Evolutionary conservation across 1,140 invertebrate species (phyloP), one percentile per base, ranked within the genome.

Genomic region (Thrips palmi): DNA sequence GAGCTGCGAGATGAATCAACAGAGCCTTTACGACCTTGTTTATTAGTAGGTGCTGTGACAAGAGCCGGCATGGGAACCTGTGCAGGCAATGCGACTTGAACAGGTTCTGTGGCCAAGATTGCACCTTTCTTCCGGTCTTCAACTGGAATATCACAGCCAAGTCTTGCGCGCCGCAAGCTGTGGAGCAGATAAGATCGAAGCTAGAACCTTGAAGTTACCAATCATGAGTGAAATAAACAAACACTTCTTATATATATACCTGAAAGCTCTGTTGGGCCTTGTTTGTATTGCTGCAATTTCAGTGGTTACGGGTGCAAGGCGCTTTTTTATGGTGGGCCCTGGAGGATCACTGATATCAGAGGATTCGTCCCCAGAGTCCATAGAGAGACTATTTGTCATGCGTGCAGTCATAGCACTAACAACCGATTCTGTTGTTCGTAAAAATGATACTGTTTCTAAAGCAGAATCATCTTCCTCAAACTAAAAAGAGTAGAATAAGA

Each of bases 371-470:
- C 51, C 50, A 3, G 49, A 52, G 36, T 54, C 49, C 23, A 52
- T 22, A 4, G 47, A 46, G 18, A 46, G 37, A 22, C 43, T 47
- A n/a, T n/a, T n/a, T n/a, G n/a, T n/a, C 42, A 59, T 55, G 22
- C 64, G 48, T 10, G 59, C 58, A 44, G 63, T 60, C 49, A 69
- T 60, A 22, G 64, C 65, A 27, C 59, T 56, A 45, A 70, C 61
- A 33, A 67, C 58, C 45, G 56, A 55, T 47, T 65, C 62, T 25
- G 67, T 70, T 34, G 65, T 59, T 24, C 56, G 56, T 7, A 68
- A 48, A 40, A 64, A 56, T 31, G 57, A 52, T 46, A 65, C 59
- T 6, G 65, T 67, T 38, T 68, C 64, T 12, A 36, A 25, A 27
- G 20, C n/a, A n/a, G n/a, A n/a, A n/a, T n/a, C n/a, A n/a, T n/a